Evolutionary conservation across 2,888 invertebrate species (phyloP).

Genomic region (Eupithecia pulchellata): DNA sequence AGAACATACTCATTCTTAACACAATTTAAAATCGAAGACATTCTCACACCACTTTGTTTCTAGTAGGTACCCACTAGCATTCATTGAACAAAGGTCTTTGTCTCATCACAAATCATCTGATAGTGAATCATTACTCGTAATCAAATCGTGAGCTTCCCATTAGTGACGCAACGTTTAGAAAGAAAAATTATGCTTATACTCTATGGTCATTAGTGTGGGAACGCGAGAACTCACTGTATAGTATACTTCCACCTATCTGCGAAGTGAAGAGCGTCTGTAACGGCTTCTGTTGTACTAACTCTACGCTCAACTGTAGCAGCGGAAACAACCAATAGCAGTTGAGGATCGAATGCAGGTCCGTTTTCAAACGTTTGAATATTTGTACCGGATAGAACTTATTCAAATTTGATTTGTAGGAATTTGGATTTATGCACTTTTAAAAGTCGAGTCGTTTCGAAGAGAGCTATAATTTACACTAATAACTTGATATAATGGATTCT

Average conservation of each 20-base stretch:
- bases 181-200: slow-evolving; percentile 40
- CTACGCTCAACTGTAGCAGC: not conserved
- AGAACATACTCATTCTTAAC: too few species aligned
- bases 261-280: not conserved
- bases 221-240: slow-evolving; percentile 11
- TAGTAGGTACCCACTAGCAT: not conserved
- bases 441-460: not conserved
- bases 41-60: not conserved
- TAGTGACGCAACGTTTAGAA: slow-evolving; percentile 42
- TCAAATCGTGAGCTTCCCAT: slow-evolving; percentile 34
- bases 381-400: not conserved
- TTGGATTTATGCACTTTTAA: slow-evolving; percentile 9
- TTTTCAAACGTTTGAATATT: slow-evolving; percentile 3
- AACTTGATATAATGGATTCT: slow-evolving; percentile 14
- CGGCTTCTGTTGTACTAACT: not conserved
- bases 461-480: not conserved
- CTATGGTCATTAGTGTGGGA: slow-evolving; percentile 42
- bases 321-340: not conserved
- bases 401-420: slow-evolving; percentile 13
- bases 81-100: slow-evolving; percentile 7
- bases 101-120: slow-evolving; percentile 14
- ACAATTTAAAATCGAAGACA: not conserved
- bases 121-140: slow-evolving; percentile 26
- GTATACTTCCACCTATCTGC: not conserved
- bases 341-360: not conserved